Conservation (phyloP, 2,888 invertebrate genomes). For the Eilema depressum region DNA sequence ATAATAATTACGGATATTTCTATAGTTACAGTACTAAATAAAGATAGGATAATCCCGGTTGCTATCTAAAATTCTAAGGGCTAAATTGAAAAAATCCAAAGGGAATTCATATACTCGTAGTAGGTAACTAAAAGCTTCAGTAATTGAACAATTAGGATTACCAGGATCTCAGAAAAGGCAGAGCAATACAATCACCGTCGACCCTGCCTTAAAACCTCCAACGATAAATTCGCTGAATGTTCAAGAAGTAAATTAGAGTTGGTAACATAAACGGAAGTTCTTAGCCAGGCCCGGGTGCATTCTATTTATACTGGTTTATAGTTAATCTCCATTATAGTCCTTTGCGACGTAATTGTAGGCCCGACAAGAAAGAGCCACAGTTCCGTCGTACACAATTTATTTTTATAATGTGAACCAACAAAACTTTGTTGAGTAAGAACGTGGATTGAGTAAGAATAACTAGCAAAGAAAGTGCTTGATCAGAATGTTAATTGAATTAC, state of each 20-base stretch:
- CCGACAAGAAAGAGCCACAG: not conserved
- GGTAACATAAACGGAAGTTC: slow-evolving; percentile 1
- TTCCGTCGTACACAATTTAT: not conserved
- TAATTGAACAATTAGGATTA: slow-evolving; percentile 1
- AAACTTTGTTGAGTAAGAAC: not conserved
- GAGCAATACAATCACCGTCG: slow-evolving; percentile 4
- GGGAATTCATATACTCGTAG: not conserved
- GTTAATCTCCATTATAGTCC: slow-evolving; percentile 2
- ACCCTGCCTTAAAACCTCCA: slow-evolving; percentile 1
- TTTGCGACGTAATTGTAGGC: not conserved
- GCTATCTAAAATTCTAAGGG: not conserved
- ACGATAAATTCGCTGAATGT: not conserved
- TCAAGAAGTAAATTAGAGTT: slow-evolving; percentile 2
- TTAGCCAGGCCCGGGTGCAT: not conserved
- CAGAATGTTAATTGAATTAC: too few species aligned
- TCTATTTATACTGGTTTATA: slow-evolving; percentile 2
- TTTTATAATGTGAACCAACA: not conserved
- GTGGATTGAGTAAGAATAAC: too few species aligned
- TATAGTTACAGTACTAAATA: not conserved
- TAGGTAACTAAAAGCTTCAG: not conserved
- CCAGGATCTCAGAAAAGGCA: slow-evolving; percentile 2
- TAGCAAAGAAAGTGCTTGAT: too few species aligned
- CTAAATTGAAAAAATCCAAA: not conserved
- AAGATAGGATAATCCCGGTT: not conserved
- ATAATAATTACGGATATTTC: too few species aligned